Base-by-base conservation (phyloP, 1,140 invertebrate species). In the Aphaenogaster rudis region DNA sequence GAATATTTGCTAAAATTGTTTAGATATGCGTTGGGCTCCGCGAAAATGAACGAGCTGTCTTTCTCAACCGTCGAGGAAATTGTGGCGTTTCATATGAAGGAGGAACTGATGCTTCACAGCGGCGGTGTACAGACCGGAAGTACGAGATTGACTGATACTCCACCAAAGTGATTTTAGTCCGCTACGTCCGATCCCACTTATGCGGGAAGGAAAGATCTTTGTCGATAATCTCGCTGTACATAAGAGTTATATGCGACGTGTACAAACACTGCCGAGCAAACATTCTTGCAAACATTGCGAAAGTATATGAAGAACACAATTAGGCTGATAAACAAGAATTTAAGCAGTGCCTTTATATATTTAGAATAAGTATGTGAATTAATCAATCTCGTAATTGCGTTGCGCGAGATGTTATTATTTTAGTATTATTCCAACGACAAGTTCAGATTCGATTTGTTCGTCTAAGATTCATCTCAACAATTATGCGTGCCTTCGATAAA, bases 21-120 rank as follows among this genome's bases (percentile, higher is more conserved):
- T 57, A 95, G 95, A 82, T 95, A 93, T 66, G 94, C 95, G 0
- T 88, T 95, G 45, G 95, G 95, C 11, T 92, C 93, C 0, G 66
- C 88, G 0, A 95, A 95, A 80, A 66, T 86, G 9, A 93, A 94
- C 2, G 95, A 95, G 64, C 88, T 93, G 52, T 92, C 93, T 3
- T 95, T 95, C 76, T 66, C 57, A 0, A 94, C 50, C 8, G 86
- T 95, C 3, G 95, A 95, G n/a, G 95, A 95, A n/a, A 95, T 95
- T 0, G 91, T 95, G 5, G 81, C 74, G 54, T 95, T 92, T 88
- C 92, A 95, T 63, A 92, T 89, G 42, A 89, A 85, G 52, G 93
- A 95, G 64, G 94, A 94, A 54, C 82, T 95, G 11, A 63, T 95
- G 9, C 91, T 95, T 0, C 88, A 94, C n/a, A 94, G 93, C 7